Evolutionary conservation across 2,888 invertebrate species (phyloP), one percentile per base, ranked within the genome.

Genomic region (Cerceris ruficornis): DNA sequence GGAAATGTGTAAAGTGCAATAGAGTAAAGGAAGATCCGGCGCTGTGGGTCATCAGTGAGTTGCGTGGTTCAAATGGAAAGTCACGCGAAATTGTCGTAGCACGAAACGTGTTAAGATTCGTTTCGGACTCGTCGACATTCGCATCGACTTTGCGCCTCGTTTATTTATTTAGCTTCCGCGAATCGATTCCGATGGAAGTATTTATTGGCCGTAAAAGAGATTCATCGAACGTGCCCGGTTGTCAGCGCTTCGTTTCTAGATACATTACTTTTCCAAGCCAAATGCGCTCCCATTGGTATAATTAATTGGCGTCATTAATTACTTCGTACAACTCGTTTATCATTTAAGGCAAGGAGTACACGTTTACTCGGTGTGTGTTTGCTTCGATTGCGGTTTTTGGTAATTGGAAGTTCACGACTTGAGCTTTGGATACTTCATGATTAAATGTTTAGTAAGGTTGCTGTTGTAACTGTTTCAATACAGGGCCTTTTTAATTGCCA

Each of bases 221-320:
- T 17, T 8, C 7, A 17, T 55, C 43, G 50, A 67, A 75, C 52
- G 54, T 54, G 9, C 17, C 66, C 46, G 46, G 46, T 55, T 15
- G 41, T 57, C 65, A 41, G 55, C 54, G 64, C 0, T 42, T 5
- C 7, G 64, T 0, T 42, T 5, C 7, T 61, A 59, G 46, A n/a
- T 54, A 50, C 9, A 41, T 49, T 11, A 49, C 58, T 28, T 43
- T 42, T n/a, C 55, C 39, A 6, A 42, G 28, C n/a, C 28, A 17
- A 11, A 15, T 9, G n/a, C n/a, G 6, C 41, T n/a, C 5, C 55
- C 28, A 28, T 28, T 28, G 28, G 28, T 28, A 28, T 28, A 49
- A 50, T 50, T 65, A 69, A 69, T 50, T 41, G 50, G n/a, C 64
- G 76, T 68, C 75, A 77, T 75, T 74, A 49, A 76, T 62, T 43